Evolutionary conservation across 2,888 invertebrate genomes (phyloP), one percentile per base, ranked within the genome.

Genomic region (Sericinus montela): DNA sequence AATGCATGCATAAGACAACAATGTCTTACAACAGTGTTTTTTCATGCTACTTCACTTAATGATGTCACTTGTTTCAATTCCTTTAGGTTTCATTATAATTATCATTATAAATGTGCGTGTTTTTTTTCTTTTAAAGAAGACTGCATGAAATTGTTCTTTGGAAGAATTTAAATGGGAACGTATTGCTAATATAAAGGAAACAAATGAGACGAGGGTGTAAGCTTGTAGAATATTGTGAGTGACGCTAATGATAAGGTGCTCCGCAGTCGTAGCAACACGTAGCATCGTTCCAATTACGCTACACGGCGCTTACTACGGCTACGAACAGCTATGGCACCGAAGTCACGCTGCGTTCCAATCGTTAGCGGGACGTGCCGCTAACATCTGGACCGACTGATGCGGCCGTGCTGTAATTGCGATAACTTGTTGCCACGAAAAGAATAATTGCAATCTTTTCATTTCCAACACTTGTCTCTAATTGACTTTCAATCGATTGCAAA

Each of bases 161-260:
- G 28, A 28, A 35, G 13, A 13, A 14, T 35, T 35, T 15, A 1
- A 9, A 39, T 1, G 25, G 11, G 11, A 23, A 19, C 38, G 11
- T 11, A 13, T n/a, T 38, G 14, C 6, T n/a, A 59, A 62, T 62
- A 41, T 43, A 35, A 32, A 55, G 57, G 16, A 15, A 43, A n/a
- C 1, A 14, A 45, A 37, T 36, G 38, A 38, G 25, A 14, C 3
- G 23, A 29, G 46, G 55, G 52, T 55, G 59, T 55, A 58, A 52
- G 61, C 65, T 63, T 62, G 65, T 69, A 70, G 68, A 66, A 80
- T 78, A 79, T 78, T 74, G 75, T 85, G 85, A 87, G 82, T 85
- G 86, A 86, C 87, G 76, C 81, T 88, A 87, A 88, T 86, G 86
- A 85, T 79, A 80, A 76, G 75, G 71, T 75, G 77, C 64, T 75